Conservation (phyloP, 2,113 vertebrate species). For the Chinchilla lanigera region DNA sequence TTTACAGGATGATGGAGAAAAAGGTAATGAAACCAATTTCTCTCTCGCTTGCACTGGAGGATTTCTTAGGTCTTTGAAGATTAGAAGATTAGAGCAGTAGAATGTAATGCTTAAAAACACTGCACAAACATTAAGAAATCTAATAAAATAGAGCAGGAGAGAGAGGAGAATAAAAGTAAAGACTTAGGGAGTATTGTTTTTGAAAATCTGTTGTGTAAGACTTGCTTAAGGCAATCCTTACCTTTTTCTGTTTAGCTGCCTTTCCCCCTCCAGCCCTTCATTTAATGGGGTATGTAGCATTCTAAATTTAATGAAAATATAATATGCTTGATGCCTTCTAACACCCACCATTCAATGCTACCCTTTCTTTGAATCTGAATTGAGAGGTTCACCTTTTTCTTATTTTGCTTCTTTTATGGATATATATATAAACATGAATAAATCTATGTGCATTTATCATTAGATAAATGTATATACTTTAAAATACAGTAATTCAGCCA, state of each 20-base stretch:
- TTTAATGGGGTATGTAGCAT: not conserved
- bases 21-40: slow-evolving; percentile 74
- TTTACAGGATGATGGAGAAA: slow-evolving; percentile 32
- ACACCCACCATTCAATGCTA: accelerated
- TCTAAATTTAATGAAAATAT: not conserved
- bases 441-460: not conserved
- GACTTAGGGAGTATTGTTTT: not conserved
- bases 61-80: not conserved
- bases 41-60: slow-evolving; percentile 31
- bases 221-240: not conserved
- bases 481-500: not conserved
- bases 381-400: not conserved
- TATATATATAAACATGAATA: not conserved
- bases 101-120: slow-evolving; percentile 6
- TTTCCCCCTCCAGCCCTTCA: not conserved
- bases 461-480: not conserved
- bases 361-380: not conserved
- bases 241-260: not conserved
- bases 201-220: not conserved
- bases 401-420: not conserved
- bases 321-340: too few relatives aligned
- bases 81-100: slow-evolving; percentile 2
- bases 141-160: not conserved
- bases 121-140: not conserved
- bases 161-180: not conserved